These are phyloP conservation scores for Muntiacus muntjak DNA, from an alignment of 2,113 vertebrate species.

Conservation along the genomic window DNA sequence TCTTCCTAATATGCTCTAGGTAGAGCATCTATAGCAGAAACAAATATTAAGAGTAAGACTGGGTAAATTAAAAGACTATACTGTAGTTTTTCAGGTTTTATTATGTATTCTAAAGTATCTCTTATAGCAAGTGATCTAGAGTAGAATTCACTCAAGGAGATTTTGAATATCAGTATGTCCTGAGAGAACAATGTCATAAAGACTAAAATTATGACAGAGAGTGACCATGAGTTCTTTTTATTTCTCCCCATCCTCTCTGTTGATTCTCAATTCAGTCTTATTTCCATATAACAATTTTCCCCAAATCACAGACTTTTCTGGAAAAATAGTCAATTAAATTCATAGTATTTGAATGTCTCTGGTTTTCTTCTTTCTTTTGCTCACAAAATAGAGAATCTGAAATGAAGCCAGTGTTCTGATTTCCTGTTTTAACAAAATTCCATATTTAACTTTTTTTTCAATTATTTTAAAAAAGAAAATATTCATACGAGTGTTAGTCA, in stretches of 20 bases:
- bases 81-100: not conserved
- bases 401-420: not conserved
- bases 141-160: not conserved
- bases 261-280: not conserved
- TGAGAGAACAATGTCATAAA: not conserved
- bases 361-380: not conserved
- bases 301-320: not conserved
- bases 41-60: not conserved
- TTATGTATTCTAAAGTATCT: not conserved
- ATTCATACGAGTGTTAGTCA: not conserved
- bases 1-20: not conserved
- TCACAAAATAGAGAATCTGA: not conserved
- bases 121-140: not conserved
- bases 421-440: constrained; percentile 17
- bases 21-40: not conserved
- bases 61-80: not conserved
- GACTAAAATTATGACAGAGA: not conserved
- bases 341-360: not conserved
- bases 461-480: constrained; percentile 20
- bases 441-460: not conserved
- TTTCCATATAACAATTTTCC: not conserved
- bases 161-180: not conserved
- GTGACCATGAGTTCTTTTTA: not conserved
- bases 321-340: constrained; percentile 5
- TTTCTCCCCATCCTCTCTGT: not conserved